Conservation (phyloP, 2,113 vertebrate genomes). For the Apodemus sylvaticus region DNA sequence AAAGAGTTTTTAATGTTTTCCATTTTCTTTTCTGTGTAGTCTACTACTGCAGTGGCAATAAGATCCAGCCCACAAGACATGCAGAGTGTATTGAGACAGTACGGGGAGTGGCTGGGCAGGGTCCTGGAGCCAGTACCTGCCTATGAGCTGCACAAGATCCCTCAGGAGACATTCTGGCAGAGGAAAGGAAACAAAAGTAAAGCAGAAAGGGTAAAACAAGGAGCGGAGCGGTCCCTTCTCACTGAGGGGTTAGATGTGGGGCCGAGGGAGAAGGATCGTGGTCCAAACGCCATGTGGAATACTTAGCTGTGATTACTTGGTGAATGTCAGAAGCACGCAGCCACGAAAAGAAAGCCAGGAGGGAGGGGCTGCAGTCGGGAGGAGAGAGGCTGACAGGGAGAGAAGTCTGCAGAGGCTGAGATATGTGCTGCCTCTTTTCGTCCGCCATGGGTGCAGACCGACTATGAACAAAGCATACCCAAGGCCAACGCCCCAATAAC, state of each 20-base stretch:
- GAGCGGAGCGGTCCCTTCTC: neutral
- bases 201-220: neutral
- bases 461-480: neutral
- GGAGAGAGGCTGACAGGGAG: neutral
- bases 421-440: neutral
- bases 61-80: rapidly evolving
- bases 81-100: neutral
- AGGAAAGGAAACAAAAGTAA: neutral
- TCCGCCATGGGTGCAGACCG: neutral
- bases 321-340: neutral
- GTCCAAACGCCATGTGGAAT: neutral
- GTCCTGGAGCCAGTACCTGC: neutral
- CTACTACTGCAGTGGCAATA: too few relatives aligned
- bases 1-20: neutral
- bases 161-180: neutral
- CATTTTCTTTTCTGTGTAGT: neutral
- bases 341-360: neutral
- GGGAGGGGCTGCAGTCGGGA: neutral
- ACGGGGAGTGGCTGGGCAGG: rapidly evolving
- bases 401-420: neutral
- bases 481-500: neutral
- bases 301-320: neutral
- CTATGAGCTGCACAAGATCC: neutral
- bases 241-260: neutral
- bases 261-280: neutral